Evolutionary conservation across 2,797 vertebrate genomes (phyloP).

Genomic region (Fistularia commersonii): DNA sequence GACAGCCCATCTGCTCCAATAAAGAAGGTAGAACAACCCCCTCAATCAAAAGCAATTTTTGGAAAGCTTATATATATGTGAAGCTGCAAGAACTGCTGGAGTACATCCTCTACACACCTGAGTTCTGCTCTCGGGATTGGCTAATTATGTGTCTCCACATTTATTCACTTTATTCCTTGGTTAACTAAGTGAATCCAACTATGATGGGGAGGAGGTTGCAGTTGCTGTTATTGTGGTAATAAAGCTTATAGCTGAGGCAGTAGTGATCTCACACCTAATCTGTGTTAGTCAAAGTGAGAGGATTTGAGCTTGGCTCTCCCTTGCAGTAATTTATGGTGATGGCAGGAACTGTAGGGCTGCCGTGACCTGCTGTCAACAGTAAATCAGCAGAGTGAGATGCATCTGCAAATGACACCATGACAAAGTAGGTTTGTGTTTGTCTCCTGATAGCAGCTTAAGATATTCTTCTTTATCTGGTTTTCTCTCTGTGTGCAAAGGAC

Average conservation of each 20-base stretch:
- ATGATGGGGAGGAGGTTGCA: conserved; percentile 9
- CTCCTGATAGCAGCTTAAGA: conserved; percentile 35
- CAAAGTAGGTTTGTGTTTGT: conserved; percentile 31
- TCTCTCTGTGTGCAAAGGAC: conserved; percentile 27
- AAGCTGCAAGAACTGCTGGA: not conserved
- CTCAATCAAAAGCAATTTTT: not conserved
- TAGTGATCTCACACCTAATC: conserved; percentile 10
- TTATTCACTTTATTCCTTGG: conserved; percentile 1
- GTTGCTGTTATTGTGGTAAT: conserved; percentile 3
- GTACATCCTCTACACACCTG: not conserved
- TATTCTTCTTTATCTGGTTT: conserved; percentile 30
- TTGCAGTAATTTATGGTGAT: conserved; percentile 54
- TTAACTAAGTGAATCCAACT: conserved; percentile 1
- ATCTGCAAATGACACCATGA: conserved; percentile 33
- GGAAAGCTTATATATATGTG: too few relatives aligned
- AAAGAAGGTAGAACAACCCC: too few relatives aligned
- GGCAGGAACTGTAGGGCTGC: conserved; percentile 35
- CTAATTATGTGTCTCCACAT: not conserved
- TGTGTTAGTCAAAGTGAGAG: conserved; percentile 34
- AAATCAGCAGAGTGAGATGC: conserved; percentile 59
- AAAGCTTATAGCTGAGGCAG: conserved; percentile 5
- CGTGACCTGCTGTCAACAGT: conserved; percentile 46
- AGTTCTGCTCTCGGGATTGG: not conserved
- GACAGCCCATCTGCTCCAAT: too few relatives aligned
- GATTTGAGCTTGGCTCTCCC: conserved; percentile 39